phyloP scores from a whole-genome alignment of 2,113 vertebrate genomes.

The Rissa tridactyla region DNA sequence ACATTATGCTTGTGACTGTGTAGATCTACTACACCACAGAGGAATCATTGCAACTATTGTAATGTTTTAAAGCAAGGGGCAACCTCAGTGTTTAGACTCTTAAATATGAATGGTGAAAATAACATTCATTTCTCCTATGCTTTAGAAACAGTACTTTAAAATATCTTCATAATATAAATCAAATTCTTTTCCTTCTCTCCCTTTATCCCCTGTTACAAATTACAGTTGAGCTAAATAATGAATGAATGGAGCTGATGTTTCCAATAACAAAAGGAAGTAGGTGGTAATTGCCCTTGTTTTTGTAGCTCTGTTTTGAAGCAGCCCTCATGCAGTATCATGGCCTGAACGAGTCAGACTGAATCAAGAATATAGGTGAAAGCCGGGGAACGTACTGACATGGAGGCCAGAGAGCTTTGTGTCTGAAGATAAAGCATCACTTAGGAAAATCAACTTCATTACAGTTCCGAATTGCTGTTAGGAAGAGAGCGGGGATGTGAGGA shows the following conservation, averaged over 20 bases:
- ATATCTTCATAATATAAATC: constrained; percentile 40
- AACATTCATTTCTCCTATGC: background rate
- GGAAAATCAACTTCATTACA: background rate
- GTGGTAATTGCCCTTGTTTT: constrained; percentile 23
- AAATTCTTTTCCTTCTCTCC: background rate
- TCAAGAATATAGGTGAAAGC: constrained; percentile 31
- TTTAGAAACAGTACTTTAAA: constrained; percentile 38
- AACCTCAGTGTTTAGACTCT: background rate
- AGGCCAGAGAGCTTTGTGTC: background rate
- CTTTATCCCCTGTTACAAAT: constrained; percentile 9
- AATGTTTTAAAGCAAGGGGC: background rate
- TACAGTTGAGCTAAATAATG: constrained; percentile 26
- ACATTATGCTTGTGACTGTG: background rate
- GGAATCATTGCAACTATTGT: background rate
- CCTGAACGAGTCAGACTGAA: constrained; percentile 5
- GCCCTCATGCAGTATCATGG: background rate
- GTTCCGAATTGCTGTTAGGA: background rate
- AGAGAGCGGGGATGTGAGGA: background rate
- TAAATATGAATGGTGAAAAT: constrained; percentile 42
- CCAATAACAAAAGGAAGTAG: constrained; percentile 4
- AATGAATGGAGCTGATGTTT: background rate
- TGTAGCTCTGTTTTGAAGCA: constrained; percentile 3
- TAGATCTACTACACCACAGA: background rate
- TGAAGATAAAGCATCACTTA: background rate
- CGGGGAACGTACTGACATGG: background rate